A percentile compares a stretch with the other conserved stretches of the same genome.
phyloP scores from a whole-genome alignment of 2,888 invertebrate species.

The Epicampocera succincta region DNA sequence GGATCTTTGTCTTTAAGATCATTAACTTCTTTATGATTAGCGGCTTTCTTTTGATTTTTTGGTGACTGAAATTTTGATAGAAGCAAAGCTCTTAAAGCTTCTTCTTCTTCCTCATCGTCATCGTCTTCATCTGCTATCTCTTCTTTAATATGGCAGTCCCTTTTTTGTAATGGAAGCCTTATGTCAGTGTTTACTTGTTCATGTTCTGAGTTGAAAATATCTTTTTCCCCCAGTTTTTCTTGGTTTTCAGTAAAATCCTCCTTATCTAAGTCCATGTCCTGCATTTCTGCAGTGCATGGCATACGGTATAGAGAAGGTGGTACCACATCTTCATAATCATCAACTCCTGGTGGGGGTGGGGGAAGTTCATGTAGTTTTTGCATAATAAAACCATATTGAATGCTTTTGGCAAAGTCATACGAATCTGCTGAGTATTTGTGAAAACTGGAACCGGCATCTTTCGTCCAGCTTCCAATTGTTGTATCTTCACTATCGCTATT shows the following conservation, averaged over 20 bases:
- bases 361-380: slow-evolving; percentile 44
- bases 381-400: slow-evolving; percentile 44
- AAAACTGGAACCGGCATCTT: neutral
- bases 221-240: neutral
- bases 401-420: slow-evolving; percentile 18
- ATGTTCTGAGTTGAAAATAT: neutral
- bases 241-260: slow-evolving; percentile 35
- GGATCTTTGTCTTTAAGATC: slow-evolving; percentile 16
- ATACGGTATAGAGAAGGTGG: slow-evolving; percentile 40
- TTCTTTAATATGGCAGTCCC: slow-evolving; percentile 12
- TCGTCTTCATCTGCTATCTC: slow-evolving; percentile 73
- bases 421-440: slow-evolving; percentile 10
- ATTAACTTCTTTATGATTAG: neutral
- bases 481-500: slow-evolving; percentile 79
- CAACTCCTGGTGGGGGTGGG: slow-evolving; percentile 62
- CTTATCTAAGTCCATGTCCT: slow-evolving; percentile 59
- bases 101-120: slow-evolving; percentile 76
- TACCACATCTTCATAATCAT: slow-evolving; percentile 58
- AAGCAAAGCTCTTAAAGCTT: slow-evolving; percentile 77
- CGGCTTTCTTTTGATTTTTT: slow-evolving; percentile 69
- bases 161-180: neutral
- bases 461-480: slow-evolving; percentile 46
- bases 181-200: neutral
- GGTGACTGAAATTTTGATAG: slow-evolving; percentile 75
- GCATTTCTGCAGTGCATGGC: slow-evolving; percentile 17